Evolutionary conservation across 2,113 vertebrate genomes (phyloP).

Genomic region (Anhinga anhinga): DNA sequence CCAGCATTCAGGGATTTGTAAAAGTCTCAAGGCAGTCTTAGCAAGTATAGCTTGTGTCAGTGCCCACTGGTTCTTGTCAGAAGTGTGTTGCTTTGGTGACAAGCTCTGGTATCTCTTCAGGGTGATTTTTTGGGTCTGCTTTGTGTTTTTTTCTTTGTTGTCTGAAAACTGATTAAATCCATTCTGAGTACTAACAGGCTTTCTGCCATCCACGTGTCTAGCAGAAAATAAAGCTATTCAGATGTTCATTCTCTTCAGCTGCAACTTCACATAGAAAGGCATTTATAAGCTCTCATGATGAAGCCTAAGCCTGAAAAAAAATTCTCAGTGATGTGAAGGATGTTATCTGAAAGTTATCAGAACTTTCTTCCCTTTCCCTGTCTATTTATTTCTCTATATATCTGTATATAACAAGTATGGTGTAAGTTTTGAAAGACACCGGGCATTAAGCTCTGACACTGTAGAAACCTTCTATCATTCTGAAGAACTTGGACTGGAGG

Average conservation of each 20-base stretch:
- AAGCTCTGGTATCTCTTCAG: conserved; percentile 47
- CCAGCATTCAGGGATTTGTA: not conserved
- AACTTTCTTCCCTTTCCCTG: not conserved
- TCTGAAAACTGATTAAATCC: conserved; percentile 66
- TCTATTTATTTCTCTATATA: not conserved
- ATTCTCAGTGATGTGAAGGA: not conserved
- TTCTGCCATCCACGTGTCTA: conserved; percentile 56
- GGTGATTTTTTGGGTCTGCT: not conserved
- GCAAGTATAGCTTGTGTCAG: not conserved
- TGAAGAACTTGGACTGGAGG: not conserved
- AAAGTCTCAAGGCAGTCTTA: not conserved
- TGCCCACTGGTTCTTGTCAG: conserved; percentile 3
- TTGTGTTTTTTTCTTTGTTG: not conserved
- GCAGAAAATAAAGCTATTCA: conserved; percentile 2
- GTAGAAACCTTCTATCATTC: not conserved
- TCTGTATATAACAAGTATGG: not conserved
- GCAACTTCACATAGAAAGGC: conserved; percentile 2
- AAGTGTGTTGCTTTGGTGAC: conserved; percentile 48
- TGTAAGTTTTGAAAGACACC: not conserved
- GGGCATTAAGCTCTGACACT: not conserved
- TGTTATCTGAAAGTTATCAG: conserved; percentile 16
- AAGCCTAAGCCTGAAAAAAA: not conserved
- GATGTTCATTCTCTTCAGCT: not conserved
- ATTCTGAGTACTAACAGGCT: conserved; percentile 36
- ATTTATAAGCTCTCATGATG: not conserved